These are phyloP conservation scores for Geotrupes spiniger DNA, from an alignment of 2,888 invertebrate genomes.

Conservation along the genomic window DNA sequence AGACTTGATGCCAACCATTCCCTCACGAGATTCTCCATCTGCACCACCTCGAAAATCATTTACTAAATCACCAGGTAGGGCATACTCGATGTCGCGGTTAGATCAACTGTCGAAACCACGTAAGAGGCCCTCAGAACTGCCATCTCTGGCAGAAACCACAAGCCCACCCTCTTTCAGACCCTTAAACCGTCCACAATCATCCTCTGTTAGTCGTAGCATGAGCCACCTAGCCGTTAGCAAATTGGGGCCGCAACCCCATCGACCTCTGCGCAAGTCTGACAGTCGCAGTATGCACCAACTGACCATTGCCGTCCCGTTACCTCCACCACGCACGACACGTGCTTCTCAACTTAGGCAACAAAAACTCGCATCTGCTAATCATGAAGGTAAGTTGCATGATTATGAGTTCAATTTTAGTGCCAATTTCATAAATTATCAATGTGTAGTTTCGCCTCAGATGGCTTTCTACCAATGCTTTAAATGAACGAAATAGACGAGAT, in stretches of 20 bases:
- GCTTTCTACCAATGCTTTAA: too few species aligned
- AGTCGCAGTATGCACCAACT: constrained; percentile 51
- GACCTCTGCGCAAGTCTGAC: constrained; percentile 46
- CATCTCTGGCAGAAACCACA: constrained; percentile 44
- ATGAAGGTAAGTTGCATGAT: constrained; percentile 23
- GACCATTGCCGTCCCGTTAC: constrained; percentile 40
- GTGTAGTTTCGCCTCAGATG: too few species aligned
- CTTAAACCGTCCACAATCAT: constrained; percentile 41
- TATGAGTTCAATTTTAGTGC: too few species aligned
- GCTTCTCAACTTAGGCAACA: constrained; percentile 49
- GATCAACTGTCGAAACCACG: constrained; percentile 79
- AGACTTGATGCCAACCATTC: constrained; percentile 87
- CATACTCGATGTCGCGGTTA: constrained; percentile 90
- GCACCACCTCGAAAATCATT: constrained; percentile 53
- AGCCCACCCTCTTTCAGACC: constrained; percentile 37
- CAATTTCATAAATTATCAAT: too few species aligned
- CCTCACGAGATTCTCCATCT: constrained; percentile 62
- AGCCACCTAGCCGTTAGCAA: constrained; percentile 62
- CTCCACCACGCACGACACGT: constrained; percentile 47
- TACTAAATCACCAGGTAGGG: constrained; percentile 70
- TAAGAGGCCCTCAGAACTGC: constrained; percentile 51
- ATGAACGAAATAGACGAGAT: too few species aligned
- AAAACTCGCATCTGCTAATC: constrained; percentile 42
- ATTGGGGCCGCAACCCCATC: constrained; percentile 47
- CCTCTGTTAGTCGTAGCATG: constrained; percentile 65